A percentile compares a stretch with the other conserved stretches of the same genome.
Evolutionary conservation across 1,140 invertebrate species (phyloP).

Genomic region (Leptopilina boulardi): DNA sequence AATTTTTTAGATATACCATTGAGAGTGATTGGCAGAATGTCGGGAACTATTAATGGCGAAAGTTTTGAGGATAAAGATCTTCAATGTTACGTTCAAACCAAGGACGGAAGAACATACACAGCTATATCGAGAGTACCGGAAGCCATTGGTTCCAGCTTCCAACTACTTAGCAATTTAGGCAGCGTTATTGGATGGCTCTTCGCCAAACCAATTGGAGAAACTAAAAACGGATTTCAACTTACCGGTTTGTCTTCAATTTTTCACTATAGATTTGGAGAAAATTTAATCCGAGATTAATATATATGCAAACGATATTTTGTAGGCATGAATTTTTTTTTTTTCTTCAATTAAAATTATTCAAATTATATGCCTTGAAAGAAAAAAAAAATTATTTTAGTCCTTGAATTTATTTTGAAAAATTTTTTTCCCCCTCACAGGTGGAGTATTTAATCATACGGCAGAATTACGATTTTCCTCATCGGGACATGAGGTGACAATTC

Average conservation of each 20-base stretch:
- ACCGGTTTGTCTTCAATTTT: constrained; percentile 77
- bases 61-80: constrained; percentile 86
- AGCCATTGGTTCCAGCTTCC: constrained; percentile 85
- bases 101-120: constrained; percentile 93
- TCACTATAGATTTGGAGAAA: no score
- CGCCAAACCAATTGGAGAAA: constrained; percentile 84
- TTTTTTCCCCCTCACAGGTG: constrained; percentile 85
- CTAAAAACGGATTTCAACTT: constrained; percentile 91
- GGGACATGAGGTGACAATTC: constrained; percentile 83
- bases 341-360: no score
- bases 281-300: no score
- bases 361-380: no score
- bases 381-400: neutral
- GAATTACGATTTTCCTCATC: constrained; percentile 84
- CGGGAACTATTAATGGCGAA: constrained; percentile 86
- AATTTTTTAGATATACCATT: constrained; percentile 82
- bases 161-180: constrained; percentile 87
- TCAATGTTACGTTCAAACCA: constrained; percentile 93
- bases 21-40: constrained; percentile 90
- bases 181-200: constrained; percentile 94
- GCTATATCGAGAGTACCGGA: constrained; percentile 88
- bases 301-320: no score
- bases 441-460: constrained; percentile 88
- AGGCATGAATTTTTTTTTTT: constrained; percentile 4
- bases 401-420: constrained; percentile 33